Evolutionary conservation across 1,140 invertebrate species (phyloP).

Genomic region (Conopomorpha cramerella): DNA sequence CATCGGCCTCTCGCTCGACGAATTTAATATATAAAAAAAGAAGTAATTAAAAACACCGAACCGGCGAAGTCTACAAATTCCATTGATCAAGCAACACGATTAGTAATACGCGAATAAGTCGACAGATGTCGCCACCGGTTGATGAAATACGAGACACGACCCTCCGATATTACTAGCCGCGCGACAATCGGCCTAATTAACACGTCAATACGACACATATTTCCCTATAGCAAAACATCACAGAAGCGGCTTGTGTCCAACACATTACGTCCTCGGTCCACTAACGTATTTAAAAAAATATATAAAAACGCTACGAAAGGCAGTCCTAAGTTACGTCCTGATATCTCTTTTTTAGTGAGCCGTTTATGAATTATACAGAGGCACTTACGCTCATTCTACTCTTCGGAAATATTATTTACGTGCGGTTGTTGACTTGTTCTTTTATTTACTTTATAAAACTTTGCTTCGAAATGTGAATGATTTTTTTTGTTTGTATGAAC

Average conservation of each 20-base stretch:
- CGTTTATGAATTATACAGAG: slow-evolving; percentile 26
- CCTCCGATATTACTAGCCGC: no score
- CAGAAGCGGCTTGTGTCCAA: slow-evolving; percentile 48
- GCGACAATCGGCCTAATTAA: no score
- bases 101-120: no score
- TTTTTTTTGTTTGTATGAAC: neutral
- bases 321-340: slow-evolving; percentile 30
- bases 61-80: no score
- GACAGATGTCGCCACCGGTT: no score
- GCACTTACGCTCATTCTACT: slow-evolving; percentile 42
- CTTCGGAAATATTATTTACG: no score
- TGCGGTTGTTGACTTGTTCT: slow-evolving; percentile 16
- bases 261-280: slow-evolving; percentile 18
- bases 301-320: slow-evolving; percentile 53
- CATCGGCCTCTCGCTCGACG: no score
- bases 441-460: slow-evolving; percentile 10
- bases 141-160: no score
- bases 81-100: no score
- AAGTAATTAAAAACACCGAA: no score
- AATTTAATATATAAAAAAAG: no score
- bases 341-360: slow-evolving; percentile 13
- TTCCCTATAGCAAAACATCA: slow-evolving; percentile 48
- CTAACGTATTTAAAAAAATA: slow-evolving; percentile 37
- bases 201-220: neutral
- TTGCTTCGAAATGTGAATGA: neutral